Conservation (phyloP, 2,113 vertebrate species). For the Asarcornis scutulata region DNA sequence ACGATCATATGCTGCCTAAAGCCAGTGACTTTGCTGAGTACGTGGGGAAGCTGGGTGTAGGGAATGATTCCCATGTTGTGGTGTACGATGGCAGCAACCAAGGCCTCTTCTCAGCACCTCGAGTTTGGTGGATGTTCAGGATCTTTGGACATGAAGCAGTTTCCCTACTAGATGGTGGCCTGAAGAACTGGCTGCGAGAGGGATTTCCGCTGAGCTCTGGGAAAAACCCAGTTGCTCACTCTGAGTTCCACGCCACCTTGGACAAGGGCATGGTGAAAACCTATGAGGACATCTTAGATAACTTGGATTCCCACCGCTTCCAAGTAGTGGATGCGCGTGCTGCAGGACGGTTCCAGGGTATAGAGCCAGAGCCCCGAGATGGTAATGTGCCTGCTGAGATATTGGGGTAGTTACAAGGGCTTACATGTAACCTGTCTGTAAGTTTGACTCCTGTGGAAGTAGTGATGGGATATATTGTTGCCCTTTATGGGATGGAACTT, state of each 20-base stretch:
- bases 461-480: not conserved
- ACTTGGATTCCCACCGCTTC: slow-evolving; percentile 78
- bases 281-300: slow-evolving; percentile 86
- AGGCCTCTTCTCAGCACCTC: slow-evolving; percentile 87
- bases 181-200: slow-evolving; percentile 86
- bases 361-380: slow-evolving; percentile 89
- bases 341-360: slow-evolving; percentile 86
- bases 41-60: slow-evolving; percentile 84
- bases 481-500: not conserved
- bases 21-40: slow-evolving; percentile 82
- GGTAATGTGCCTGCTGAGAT: slow-evolving; percentile 76
- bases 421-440: not conserved
- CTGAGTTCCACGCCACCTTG: slow-evolving; percentile 78
- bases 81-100: slow-evolving; percentile 92
- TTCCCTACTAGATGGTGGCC: slow-evolving; percentile 90
- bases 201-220: slow-evolving; percentile 76
- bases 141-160: slow-evolving; percentile 87
- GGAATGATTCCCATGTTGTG: slow-evolving; percentile 87
- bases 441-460: not conserved
- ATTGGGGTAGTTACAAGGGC: not conserved
- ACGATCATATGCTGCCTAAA: slow-evolving; percentile 89
- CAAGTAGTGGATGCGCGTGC: slow-evolving; percentile 89
- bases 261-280: slow-evolving; percentile 83
- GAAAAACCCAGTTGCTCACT: slow-evolving; percentile 58
- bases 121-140: slow-evolving; percentile 98